Evolutionary conservation across 2,888 invertebrate species (phyloP), one percentile per base, ranked within the genome.

Genomic region (Latrodectus elegans): DNA sequence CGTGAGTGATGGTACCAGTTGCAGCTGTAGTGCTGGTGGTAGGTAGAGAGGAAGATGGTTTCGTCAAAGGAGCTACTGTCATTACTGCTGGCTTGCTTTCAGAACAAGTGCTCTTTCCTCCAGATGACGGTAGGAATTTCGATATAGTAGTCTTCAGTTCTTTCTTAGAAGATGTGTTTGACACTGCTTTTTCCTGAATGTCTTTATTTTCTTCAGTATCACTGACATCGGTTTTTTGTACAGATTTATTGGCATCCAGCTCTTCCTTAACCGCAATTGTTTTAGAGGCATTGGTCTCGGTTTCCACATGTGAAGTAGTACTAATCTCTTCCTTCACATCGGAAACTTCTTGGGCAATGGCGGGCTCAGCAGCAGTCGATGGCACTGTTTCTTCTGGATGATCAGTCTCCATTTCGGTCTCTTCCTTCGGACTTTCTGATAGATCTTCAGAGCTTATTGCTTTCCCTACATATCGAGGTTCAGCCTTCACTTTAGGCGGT

Each of bases 1-100:
- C 81, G 49, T 87, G 86, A 22, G 86, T 87, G 52, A 87, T 73
- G 26, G 76, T 87, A 51, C 86, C 86, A 68, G 72, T 81, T 1
- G 76, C 71, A 15, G 81, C 49, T 14, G 86, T 87, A 8, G 86
- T 81, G 53, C 86, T 81, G 1, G 84, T 51, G 6, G 85, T 87
- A 11, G 86, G 72, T 12, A 67, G 15, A 4, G 86, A 87, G 11
- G 86, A 67, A 52, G 86, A 87, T 51, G 86, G 76, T 26, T 87
- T 87, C 12, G 86, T 87, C 10, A 87, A 22, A 12, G 86, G 86
- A 67, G 86, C 86, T 6, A 87, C 86, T 8, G 86, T 87, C 86
- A 87, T 87, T 15, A 87, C 86, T 6, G 86, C 86, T 22, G 86
- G 86, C 22, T 87, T 87, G 68, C 60, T 81, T n/a, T 87, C 86